phyloP scores from a whole-genome alignment of 2,888 invertebrate genomes.

The Polyommatus icarus region DNA sequence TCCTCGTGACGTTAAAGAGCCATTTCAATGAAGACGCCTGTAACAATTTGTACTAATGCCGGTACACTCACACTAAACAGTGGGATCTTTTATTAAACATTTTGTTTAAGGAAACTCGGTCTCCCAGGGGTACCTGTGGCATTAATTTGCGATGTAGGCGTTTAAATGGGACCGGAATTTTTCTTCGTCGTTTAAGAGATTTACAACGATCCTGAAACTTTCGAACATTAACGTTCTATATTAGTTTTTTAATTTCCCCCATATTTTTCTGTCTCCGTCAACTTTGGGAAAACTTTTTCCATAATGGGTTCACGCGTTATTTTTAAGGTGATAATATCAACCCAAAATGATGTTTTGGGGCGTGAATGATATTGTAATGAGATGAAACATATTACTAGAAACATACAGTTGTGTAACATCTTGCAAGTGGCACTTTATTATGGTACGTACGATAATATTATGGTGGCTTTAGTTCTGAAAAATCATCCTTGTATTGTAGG shows the following conservation, averaged over 20 bases:
- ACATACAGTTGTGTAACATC: too few relatives aligned
- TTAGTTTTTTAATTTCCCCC: slow-evolving; percentile 33
- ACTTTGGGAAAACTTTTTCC: background rate
- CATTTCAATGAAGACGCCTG: slow-evolving; percentile 53
- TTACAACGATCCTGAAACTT: slow-evolving; percentile 55
- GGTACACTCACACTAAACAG: slow-evolving; percentile 57
- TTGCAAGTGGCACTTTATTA: too few relatives aligned
- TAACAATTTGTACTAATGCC: slow-evolving; percentile 61
- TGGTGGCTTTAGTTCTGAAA: too few relatives aligned
- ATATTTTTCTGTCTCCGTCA: slow-evolving; percentile 3
- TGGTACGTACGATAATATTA: too few relatives aligned
- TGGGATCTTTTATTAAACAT: slow-evolving; percentile 69
- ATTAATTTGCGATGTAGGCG: slow-evolving; percentile 63
- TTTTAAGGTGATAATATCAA: too few relatives aligned
- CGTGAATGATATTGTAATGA: too few relatives aligned
- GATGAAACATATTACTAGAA: too few relatives aligned
- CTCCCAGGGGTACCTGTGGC: slow-evolving; percentile 73
- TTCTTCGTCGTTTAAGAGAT: slow-evolving; percentile 56
- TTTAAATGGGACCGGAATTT: slow-evolving; percentile 44
- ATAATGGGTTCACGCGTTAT: background rate
- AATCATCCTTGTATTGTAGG: background rate
- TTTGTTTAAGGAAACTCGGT: slow-evolving; percentile 68
- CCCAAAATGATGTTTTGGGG: too few relatives aligned
- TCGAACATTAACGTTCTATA: slow-evolving; percentile 46
- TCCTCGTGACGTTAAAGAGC: slow-evolving; percentile 30